Conservation (phyloP, 2,113 vertebrate genomes). For the Chrysochloris asiatica region DNA sequence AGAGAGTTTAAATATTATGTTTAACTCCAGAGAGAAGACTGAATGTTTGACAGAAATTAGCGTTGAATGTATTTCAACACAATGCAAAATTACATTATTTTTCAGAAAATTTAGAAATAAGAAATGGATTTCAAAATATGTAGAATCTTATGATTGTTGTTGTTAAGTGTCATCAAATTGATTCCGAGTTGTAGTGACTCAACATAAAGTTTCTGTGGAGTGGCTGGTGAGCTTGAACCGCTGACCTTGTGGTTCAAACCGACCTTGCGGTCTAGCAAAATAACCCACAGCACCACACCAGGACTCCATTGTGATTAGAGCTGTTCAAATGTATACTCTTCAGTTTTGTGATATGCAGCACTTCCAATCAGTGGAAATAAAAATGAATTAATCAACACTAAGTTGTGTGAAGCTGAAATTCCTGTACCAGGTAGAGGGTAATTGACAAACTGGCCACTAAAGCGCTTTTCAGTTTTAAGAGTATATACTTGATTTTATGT, state of each 20-base stretch:
- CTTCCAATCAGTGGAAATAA: neutral
- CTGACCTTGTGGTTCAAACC: too few species aligned
- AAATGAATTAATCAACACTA: neutral
- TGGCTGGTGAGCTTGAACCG: too few species aligned
- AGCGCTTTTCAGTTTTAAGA: neutral
- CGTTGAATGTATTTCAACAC: neutral
- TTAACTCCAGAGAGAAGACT: fast-evolving
- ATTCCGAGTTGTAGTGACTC: too few species aligned
- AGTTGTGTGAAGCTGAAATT: neutral
- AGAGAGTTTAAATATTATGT: neutral
- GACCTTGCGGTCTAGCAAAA: too few species aligned
- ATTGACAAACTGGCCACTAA: neutral
- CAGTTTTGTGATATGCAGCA: neutral
- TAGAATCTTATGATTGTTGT: neutral
- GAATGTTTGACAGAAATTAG: neutral
- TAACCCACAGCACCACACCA: too few species aligned
- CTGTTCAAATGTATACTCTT: neutral
- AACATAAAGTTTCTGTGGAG: too few species aligned
- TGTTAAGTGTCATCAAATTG: too few species aligned
- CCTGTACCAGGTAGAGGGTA: neutral
- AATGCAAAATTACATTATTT: neutral
- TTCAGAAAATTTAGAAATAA: neutral
- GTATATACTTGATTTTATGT: neutral
- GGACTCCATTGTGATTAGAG: neutral
- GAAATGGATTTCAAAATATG: neutral